These are phyloP conservation scores for Lepidurus arcticus DNA, from an alignment of 1,140 invertebrate species.

Conservation along the genomic window DNA sequence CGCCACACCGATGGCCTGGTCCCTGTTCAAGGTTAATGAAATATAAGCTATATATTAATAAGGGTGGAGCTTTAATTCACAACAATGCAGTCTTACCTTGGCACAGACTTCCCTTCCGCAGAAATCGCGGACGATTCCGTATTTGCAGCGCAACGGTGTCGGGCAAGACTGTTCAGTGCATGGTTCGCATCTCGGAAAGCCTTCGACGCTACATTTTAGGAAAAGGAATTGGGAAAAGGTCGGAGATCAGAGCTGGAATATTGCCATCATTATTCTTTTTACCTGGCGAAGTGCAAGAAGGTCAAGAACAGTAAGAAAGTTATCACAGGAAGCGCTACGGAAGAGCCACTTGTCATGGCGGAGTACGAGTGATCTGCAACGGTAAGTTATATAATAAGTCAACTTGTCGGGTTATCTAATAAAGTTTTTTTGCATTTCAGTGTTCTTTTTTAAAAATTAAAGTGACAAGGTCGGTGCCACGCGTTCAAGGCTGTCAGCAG, in stretches of 20 bases:
- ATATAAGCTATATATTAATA: slow-evolving; percentile 34
- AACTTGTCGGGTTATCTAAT: background rate
- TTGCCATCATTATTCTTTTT: background rate
- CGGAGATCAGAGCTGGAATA: background rate
- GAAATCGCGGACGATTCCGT: slow-evolving; percentile 33
- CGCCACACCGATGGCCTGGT: slow-evolving; percentile 32
- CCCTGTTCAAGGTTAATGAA: slow-evolving; percentile 44
- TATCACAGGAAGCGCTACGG: background rate
- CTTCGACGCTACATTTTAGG: background rate
- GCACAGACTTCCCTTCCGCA: slow-evolving; percentile 34
- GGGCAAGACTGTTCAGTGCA: slow-evolving; percentile 8
- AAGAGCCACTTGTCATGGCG: slow-evolving; percentile 9
- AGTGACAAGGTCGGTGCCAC: background rate
- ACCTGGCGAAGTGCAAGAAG: background rate
- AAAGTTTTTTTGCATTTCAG: background rate
- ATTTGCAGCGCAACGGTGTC: slow-evolving; percentile 28
- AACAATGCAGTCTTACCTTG: slow-evolving; percentile 32
- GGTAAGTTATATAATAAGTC: background rate
- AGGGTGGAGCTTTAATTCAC: background rate
- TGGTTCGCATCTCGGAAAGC: background rate
- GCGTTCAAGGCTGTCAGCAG: background rate
- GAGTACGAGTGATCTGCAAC: background rate
- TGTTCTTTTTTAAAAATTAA: background rate
- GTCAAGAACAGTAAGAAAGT: background rate
- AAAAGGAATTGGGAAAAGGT: background rate